Base-by-base conservation (phyloP, 1,140 invertebrate species). In the Bombus polaris region DNA sequence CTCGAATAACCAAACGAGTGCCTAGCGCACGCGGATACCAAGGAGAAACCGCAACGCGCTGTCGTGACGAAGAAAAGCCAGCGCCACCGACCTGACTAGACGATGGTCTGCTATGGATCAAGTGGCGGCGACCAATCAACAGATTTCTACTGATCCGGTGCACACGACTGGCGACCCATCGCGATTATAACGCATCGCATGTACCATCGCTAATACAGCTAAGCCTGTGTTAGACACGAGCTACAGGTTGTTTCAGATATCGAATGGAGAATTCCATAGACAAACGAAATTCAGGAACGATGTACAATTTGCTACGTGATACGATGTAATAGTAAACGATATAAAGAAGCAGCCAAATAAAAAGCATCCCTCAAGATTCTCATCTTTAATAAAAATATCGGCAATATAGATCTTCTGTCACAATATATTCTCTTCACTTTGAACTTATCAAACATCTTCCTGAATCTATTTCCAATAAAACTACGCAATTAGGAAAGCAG, bases 61-160 rank as follows among this genome's bases (percentile, higher is more conserved):
- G 85, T 86, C 62, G 39, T 35, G 32, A 18, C 76, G 66, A 42
- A 75, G 83, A 86, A 65, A 76, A 73, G 47, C 62, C 78, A 59
- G 44, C 70, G 57, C 35, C 39, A n/a, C 32, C 37, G 81, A 44
- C 72, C 39, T 47, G 57, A 35, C 57, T 68, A 66, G 75, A 86
- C 83, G 65, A 81, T 72, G 53, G 42, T 83, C 78, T 22, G 72
- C 83, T 78, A 74, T 71, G 93, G 91, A 93, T 94, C 93, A 91
- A 93, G 92, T 92, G 88, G 90, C 92, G 90, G 90, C 91, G 91
- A 92, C 92, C 91, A 94, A 94, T 94, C 93, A 94, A 90, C 88
- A 92, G 91, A 94, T 92, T 94, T 93, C 93, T 94, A 93, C 87
- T 87, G 93, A 94, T 92, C 88, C 87, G 71, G 86, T 83, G 90